These are phyloP conservation scores for Scaeva pyrastri DNA, from an alignment of 2,888 invertebrate species.

Conservation along the genomic window DNA sequence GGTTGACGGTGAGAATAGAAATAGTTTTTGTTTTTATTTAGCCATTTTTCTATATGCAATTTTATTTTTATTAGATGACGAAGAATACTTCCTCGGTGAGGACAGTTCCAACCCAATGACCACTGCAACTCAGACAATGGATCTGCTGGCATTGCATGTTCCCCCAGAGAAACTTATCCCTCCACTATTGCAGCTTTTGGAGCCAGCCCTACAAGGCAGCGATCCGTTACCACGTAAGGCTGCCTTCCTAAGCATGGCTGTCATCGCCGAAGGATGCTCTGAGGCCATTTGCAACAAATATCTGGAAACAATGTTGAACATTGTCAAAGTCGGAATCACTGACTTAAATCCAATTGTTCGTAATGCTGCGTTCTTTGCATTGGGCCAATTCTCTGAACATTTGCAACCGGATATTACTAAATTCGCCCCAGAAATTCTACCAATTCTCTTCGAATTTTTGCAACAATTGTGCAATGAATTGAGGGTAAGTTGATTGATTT, in stretches of 20 bases:
- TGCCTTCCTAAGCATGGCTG: conserved; percentile 89
- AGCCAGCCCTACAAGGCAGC: conserved; percentile 87
- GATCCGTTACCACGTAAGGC: conserved; percentile 88
- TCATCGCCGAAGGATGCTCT: conserved; percentile 91
- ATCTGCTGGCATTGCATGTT: conserved; percentile 89
- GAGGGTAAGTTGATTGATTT: conserved; percentile 81
- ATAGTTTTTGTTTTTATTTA: background rate
- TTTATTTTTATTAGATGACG: conserved; percentile 83
- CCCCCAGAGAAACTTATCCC: conserved; percentile 91
- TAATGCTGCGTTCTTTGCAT: conserved; percentile 90
- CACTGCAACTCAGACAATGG: conserved; percentile 90
- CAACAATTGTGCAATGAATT: conserved; percentile 86
- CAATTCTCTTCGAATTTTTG: conserved; percentile 89
- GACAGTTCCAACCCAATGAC: conserved; percentile 88
- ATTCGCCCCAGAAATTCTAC: conserved; percentile 89
- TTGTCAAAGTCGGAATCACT: conserved; percentile 89
- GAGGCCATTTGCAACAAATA: conserved; percentile 90
- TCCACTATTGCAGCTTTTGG: conserved; percentile 87
- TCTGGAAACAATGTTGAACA: conserved; percentile 88
- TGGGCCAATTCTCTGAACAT: conserved; percentile 92
- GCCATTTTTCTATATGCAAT: background rate
- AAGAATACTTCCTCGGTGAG: conserved; percentile 87
- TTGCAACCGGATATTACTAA: conserved; percentile 91
- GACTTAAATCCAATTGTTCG: conserved; percentile 87
- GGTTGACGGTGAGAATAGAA: conserved; percentile 86